Conservation (phyloP, 2,113 vertebrate species). For the Australoheros scitulus region DNA sequence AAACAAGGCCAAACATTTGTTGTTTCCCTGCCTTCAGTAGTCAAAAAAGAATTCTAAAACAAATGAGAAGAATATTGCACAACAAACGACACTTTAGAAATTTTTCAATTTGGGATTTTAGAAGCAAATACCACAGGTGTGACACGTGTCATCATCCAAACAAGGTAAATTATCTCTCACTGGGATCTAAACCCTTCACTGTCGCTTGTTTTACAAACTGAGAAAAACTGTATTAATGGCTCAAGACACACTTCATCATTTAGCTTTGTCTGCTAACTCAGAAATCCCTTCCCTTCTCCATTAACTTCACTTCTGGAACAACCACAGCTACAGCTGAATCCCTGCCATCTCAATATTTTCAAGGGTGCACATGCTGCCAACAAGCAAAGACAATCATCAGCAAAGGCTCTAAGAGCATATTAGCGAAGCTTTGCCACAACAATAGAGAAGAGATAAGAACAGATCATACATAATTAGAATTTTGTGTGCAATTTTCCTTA, state of each 20-base stretch:
- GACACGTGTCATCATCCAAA: not conserved
- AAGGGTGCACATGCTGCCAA: slow-evolving; percentile 13
- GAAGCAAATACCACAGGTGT: not conserved
- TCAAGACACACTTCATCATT: slow-evolving; percentile 50
- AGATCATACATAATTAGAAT: not conserved
- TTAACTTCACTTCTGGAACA: slow-evolving; percentile 53
- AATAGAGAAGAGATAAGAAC: slow-evolving; percentile 1
- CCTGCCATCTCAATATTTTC: slow-evolving; percentile 23
- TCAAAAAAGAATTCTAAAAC: not conserved
- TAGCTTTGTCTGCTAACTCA: slow-evolving; percentile 38
- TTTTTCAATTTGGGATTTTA: not conserved
- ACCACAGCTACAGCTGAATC: slow-evolving; percentile 35
- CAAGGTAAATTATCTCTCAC: slow-evolving; percentile 16
- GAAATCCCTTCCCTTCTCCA: slow-evolving; percentile 34
- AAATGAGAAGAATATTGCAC: not conserved
- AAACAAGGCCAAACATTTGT: not conserved
- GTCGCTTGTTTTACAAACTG: slow-evolving; percentile 26
- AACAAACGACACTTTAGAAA: not conserved
- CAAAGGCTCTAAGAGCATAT: slow-evolving; percentile 26
- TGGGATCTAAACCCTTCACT: slow-evolving; percentile 34
- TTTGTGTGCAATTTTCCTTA: not conserved
- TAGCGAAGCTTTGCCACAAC: slow-evolving; percentile 35
- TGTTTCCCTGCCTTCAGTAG: not conserved
- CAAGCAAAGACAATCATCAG: slow-evolving; percentile 30
- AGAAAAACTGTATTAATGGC: slow-evolving; percentile 24